Evolutionary conservation across 35 echinoderm and acorn worm genomes (phyloP).

Genomic region (Eucidaris tribuloides): DNA sequence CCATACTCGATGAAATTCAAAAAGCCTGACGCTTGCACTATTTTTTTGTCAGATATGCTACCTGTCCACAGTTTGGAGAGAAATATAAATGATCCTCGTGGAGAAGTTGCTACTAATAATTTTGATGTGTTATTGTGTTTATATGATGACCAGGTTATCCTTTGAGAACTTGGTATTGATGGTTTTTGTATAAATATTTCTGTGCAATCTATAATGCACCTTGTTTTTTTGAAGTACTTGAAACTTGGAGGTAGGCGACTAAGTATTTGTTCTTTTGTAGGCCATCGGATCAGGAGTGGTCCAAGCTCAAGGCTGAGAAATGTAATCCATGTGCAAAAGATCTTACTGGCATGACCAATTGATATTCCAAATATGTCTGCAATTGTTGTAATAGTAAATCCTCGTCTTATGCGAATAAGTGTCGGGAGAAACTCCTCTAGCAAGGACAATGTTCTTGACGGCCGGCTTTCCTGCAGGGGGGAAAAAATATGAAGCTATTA

Average conservation of each 20-base stretch:
- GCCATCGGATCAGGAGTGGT: slow-evolving; percentile 22
- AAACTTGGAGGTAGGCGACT: neutral
- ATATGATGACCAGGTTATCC: slow-evolving; percentile 2
- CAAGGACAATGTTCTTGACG: neutral
- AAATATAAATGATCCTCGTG: slow-evolving; percentile 1
- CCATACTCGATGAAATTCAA: neutral
- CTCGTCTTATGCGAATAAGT: neutral
- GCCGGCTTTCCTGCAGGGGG: neutral
- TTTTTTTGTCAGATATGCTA: neutral
- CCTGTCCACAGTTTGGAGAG: neutral
- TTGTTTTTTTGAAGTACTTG: slow-evolving; percentile 11
- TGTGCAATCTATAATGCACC: slow-evolving; percentile 21
- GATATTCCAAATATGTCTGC: neutral
- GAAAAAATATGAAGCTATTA: neutral
- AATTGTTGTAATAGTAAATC: neutral
- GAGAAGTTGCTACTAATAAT: slow-evolving; percentile 2
- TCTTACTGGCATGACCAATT: neutral
- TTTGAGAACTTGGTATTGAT: neutral
- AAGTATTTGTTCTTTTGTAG: neutral
- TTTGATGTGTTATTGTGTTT: slow-evolving; percentile 30
- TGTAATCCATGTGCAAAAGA: neutral
- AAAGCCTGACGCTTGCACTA: neutral
- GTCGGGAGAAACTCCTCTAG: neutral
- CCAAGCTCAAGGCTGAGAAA: neutral
- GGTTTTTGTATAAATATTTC: slow-evolving; percentile 29